Conservation (phyloP, 2,113 vertebrate species). For the Sylvia atricapilla region DNA sequence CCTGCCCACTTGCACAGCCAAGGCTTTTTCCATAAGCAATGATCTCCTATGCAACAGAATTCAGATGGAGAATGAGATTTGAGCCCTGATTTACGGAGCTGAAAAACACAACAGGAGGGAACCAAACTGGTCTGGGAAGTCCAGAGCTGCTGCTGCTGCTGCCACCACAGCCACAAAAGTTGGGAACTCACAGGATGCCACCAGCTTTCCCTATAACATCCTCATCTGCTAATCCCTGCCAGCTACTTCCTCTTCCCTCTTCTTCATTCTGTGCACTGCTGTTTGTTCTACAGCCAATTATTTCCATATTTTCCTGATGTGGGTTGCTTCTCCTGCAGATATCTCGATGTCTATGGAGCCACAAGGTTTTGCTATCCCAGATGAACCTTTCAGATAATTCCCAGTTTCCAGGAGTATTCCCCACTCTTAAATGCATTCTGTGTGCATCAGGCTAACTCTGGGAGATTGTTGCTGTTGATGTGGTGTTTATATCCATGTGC, state of each 20-base stretch:
- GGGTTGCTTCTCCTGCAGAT: background rate
- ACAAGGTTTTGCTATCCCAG: background rate
- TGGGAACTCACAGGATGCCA: background rate
- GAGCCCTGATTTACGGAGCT: background rate
- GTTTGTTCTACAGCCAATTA: conserved; percentile 5
- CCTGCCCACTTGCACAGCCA: background rate
- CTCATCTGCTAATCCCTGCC: background rate
- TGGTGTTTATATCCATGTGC: background rate
- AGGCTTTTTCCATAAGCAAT: background rate
- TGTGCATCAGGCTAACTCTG: background rate
- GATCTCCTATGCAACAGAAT: accelerated
- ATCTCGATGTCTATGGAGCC: background rate
- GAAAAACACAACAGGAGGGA: background rate
- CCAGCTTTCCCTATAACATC: background rate
- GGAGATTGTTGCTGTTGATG: background rate
- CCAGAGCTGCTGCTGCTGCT: background rate
- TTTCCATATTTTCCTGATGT: background rate
- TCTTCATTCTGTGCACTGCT: background rate
- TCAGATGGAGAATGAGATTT: background rate
- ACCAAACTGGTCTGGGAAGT: accelerated
- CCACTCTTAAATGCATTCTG: background rate
- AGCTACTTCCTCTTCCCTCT: background rate
- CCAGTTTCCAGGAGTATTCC: background rate
- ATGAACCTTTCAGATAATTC: background rate
- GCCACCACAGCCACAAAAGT: background rate